phyloP scores from a whole-genome alignment of 2,797 vertebrate species.

The Mus spretus region DNA sequence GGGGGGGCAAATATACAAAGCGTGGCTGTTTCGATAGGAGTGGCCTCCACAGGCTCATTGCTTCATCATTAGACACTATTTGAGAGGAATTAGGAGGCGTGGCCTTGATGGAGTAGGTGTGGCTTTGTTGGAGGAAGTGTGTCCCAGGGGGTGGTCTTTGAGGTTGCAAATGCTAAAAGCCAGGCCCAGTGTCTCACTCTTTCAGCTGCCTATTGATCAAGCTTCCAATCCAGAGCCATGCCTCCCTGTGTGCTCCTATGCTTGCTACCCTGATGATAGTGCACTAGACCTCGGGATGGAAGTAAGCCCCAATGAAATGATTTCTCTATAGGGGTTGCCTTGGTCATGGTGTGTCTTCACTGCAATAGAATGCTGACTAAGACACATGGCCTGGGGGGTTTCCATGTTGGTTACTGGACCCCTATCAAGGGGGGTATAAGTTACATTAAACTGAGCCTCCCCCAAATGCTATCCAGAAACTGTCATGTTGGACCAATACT shows the following conservation, averaged over 20 bases:
- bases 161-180: neutral
- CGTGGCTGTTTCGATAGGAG: too few species aligned
- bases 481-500: neutral
- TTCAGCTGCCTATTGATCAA: neutral
- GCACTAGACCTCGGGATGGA: neutral
- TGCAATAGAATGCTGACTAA: neutral
- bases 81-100: neutral
- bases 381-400: neutral
- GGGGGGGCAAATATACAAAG: rapidly evolving
- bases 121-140: neutral
- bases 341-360: neutral
- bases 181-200: neutral
- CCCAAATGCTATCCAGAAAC: neutral
- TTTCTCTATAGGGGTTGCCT: neutral
- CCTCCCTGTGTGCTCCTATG: neutral
- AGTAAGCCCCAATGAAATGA: neutral
- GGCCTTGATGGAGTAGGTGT: neutral
- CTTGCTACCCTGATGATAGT: neutral
- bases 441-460: rapidly evolving
- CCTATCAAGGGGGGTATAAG: neutral
- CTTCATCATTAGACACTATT: too few species aligned
- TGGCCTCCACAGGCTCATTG: neutral
- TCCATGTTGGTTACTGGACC: rapidly evolving
- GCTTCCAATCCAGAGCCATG: neutral
- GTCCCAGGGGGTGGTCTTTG: neutral